Evolutionary conservation across 2,888 invertebrate species (phyloP).

Genomic region (Hyles lineata): DNA sequence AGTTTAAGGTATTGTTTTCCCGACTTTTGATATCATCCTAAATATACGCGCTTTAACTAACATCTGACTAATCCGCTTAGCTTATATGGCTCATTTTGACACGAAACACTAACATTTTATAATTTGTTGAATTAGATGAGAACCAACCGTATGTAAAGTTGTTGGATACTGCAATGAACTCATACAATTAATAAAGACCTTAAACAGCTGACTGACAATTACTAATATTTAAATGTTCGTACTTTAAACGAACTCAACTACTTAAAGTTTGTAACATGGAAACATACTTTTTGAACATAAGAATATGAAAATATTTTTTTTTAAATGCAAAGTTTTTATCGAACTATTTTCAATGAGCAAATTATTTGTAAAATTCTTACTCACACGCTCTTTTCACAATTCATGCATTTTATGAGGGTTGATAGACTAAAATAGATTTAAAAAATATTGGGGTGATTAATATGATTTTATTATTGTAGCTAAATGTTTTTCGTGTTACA

Average conservation of each 20-base stretch:
- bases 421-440: too few species aligned
- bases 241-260: neutral
- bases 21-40: neutral
- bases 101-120: too few species aligned
- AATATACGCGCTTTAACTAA: neutral
- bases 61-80: neutral
- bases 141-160: neutral
- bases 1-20: neutral
- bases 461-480: too few species aligned
- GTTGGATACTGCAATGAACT: neutral
- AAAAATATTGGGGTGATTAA: too few species aligned
- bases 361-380: too few species aligned
- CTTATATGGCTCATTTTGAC: neutral
- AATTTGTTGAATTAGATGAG: too few species aligned
- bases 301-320: neutral
- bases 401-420: too few species aligned
- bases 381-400: too few species aligned
- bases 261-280: neutral
- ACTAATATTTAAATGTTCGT: neutral
- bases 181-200: neutral
- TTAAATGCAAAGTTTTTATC: neutral
- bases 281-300: neutral
- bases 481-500: neutral
- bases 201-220: neutral
- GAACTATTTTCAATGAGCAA: too few species aligned